Percentiles rank a stretch among this genome's conserved stretches.
phyloP scores from a whole-genome alignment of 2,113 vertebrate genomes.

The Sminthopsis crassicaudata region DNA sequence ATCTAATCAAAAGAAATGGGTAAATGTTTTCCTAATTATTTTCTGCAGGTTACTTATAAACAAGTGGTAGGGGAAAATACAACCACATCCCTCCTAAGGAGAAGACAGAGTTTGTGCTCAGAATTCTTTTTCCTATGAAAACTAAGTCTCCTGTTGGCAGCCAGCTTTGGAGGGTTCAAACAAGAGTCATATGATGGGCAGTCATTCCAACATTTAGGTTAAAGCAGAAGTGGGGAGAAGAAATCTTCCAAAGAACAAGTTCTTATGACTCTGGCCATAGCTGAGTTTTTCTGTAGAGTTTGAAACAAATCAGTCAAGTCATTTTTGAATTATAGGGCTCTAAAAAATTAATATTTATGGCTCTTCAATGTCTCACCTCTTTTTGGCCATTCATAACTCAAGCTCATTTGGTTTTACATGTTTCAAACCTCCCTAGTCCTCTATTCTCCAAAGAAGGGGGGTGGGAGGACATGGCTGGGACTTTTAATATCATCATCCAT shows the following conservation, averaged over 20 bases:
- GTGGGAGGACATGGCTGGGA: background rate
- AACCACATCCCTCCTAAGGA: background rate
- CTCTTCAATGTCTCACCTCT: conserved; percentile 42
- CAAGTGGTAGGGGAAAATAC: background rate
- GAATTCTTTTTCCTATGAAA: background rate
- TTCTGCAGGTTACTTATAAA: background rate
- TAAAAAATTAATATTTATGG: conserved; percentile 55
- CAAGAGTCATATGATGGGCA: fast-evolving
- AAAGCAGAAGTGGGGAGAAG: background rate
- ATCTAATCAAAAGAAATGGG: background rate
- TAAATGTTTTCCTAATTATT: background rate
- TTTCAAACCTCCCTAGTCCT: background rate
- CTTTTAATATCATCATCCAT: background rate
- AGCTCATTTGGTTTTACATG: background rate
- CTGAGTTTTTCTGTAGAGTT: conserved; percentile 14
- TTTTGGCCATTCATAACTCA: conserved; percentile 40
- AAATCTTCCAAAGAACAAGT: background rate
- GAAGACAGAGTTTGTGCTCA: background rate
- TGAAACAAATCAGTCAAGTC: conserved; percentile 47
- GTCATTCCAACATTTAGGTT: background rate
- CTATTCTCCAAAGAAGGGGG: background rate
- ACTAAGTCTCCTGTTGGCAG: background rate
- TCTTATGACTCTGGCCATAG: background rate
- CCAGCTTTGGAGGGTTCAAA: background rate
- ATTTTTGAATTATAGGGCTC: conserved; percentile 44